Evolutionary conservation across 2,797 vertebrate species (phyloP).

Genomic region (Hyperoplus immaculatus): DNA sequence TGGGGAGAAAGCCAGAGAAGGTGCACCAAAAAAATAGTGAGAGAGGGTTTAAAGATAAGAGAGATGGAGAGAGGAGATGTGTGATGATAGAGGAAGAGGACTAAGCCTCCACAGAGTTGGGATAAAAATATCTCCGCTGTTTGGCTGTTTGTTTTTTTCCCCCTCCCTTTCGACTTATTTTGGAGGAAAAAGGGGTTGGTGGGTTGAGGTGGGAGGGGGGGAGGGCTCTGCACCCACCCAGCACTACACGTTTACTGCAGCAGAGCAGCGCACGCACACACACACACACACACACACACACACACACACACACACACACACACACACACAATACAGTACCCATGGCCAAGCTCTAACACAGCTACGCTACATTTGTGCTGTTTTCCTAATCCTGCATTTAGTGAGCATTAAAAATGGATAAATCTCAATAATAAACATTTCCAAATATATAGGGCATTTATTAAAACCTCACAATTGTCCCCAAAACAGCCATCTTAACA

Average conservation of each 20-base stretch:
- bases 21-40: conserved; percentile 21
- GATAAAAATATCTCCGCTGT: conserved; percentile 67
- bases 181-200: conserved; percentile 25
- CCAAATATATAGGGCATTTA: background rate
- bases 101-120: conserved; percentile 51
- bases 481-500: background rate
- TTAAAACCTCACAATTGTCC: background rate
- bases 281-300: background rate
- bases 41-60: conserved; percentile 27
- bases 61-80: conserved; percentile 33
- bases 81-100: conserved; percentile 42
- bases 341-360: background rate
- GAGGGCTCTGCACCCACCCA: conserved; percentile 36
- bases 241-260: conserved; percentile 47
- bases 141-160: conserved; percentile 62
- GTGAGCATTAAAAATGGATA: conserved; percentile 1
- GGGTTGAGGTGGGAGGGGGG: conserved; percentile 4
- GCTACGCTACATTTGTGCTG: background rate
- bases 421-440: background rate
- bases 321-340: conserved; percentile 19
- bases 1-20: conserved; percentile 17
- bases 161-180: conserved; percentile 33
- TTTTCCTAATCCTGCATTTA: conserved; percentile 14
- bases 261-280: conserved; percentile 12
- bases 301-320: conserved; percentile 5